Evolutionary conservation across 2,113 vertebrate genomes (phyloP), one percentile per base, ranked within the genome.

Genomic region (Calyptomena viridis): DNA sequence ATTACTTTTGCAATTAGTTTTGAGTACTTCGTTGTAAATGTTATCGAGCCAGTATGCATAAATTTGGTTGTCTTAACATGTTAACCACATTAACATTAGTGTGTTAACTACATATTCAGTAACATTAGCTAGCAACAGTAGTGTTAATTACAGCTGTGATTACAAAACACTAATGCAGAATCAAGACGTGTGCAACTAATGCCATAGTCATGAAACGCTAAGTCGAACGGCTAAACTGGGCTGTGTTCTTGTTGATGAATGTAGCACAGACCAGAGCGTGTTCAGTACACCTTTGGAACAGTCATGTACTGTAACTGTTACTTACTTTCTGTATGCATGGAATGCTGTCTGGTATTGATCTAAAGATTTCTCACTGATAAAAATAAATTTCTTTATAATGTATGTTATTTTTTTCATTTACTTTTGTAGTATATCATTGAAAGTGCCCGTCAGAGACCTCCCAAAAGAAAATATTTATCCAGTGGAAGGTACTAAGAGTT

Each of bases 361-460:
- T 77, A 20, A 77, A 74, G n/a, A n/a, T n/a, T n/a, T n/a, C n/a
- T n/a, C n/a, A n/a, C n/a, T n/a, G n/a, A n/a, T n/a, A 46, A n/a
- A 46, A 88, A 62, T 58, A 40, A 27, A 37, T 85, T 79, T 71
- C 33, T 83, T 88, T 62, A 14, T 92, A 73, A 90, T 50, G 23
- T 12, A 12, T 77, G 14, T 19, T 77, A 6, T 2, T 12, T 49
- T 53, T 66, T 87, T 82, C 2, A 1, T 64, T 87, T 87, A 12
- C 35, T 71, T 97, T 68, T 97, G 64, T 85, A 99, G 99, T 99
- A 99, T 97, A 98, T 99, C 87, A 99, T 99, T 91, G 99, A 99
- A 98, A 99, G 99, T 98, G 99, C 99, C 96, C 98, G 98, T 91
- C 99, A 99, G 93, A 98, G 98, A 96, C 99, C 99, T 93, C 98